Percentiles rank a stretch among this genome's conserved stretches.
These are phyloP conservation scores for Odontomachus brunneus DNA, from an alignment of 1,140 invertebrate genomes.

Conservation along the genomic window DNA sequence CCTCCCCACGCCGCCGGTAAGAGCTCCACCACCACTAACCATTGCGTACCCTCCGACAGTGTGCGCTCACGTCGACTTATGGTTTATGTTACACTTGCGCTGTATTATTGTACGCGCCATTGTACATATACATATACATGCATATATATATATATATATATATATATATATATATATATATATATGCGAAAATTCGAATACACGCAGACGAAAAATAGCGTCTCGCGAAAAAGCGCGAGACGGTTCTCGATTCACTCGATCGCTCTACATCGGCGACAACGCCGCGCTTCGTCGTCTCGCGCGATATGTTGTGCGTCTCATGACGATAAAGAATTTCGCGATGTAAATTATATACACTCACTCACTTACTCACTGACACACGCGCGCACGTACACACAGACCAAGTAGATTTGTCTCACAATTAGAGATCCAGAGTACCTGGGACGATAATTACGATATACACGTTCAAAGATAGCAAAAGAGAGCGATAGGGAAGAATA, in stretches of 20 bases:
- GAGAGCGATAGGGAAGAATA: background rate
- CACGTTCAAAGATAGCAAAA: slow-evolving; percentile 3
- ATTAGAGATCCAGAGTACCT: slow-evolving; percentile 12
- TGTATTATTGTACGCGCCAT: too few species aligned
- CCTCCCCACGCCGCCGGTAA: too few species aligned
- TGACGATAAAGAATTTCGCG: slow-evolving; percentile 41
- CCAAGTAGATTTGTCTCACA: background rate
- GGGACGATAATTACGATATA: slow-evolving; percentile 33
- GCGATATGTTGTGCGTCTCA: slow-evolving; percentile 19
- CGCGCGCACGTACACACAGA: background rate
- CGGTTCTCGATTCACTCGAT: background rate
- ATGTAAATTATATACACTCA: slow-evolving; percentile 44
- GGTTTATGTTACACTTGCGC: background rate
- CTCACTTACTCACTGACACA: too few species aligned
- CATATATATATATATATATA: too few species aligned
- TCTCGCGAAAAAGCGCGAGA: slow-evolving; percentile 17
- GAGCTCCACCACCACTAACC: too few species aligned
- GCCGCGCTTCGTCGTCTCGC: slow-evolving; percentile 17
- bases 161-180: too few species aligned
- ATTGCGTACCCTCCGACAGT: too few species aligned
- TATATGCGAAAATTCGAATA: background rate
- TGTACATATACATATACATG: too few species aligned
- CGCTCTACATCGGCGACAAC: slow-evolving; percentile 31
- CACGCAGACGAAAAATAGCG: background rate
- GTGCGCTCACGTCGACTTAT: background rate